A percentile compares a stretch with the other conserved stretches of the same genome.
Evolutionary conservation across 2,888 invertebrate genomes (phyloP).

Genomic region (Agapetus fuscipes): DNA sequence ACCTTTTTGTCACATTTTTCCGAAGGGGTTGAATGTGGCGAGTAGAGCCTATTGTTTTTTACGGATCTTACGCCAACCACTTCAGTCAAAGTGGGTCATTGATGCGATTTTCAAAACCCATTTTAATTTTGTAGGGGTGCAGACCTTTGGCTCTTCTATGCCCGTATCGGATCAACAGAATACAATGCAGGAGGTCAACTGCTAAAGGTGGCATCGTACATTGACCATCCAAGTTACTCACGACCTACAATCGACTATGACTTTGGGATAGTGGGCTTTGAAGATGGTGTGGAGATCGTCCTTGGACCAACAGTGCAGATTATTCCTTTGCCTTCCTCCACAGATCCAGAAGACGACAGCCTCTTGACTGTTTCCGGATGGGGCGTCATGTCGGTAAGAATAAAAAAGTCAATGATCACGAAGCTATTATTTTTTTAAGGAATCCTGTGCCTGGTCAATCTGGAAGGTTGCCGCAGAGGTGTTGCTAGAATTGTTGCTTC

Average conservation of each 20-base stretch:
- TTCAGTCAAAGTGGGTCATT: too few species aligned
- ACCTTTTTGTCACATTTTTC: too few species aligned
- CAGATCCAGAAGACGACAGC: constrained; percentile 5
- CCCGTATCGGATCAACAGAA: constrained; percentile 26
- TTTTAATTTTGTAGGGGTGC: too few species aligned
- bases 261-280: constrained; percentile 24
- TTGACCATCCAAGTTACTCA: constrained; percentile 24
- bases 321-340: constrained; percentile 3
- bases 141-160: constrained; percentile 1
- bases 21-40: too few species aligned
- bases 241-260: constrained; percentile 26
- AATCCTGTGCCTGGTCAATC: not conserved
- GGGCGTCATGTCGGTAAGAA: constrained; percentile 9
- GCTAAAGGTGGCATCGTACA: constrained; percentile 21
- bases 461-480: too few species aligned
- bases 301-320: constrained; percentile 1
- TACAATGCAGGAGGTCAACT: constrained; percentile 25
- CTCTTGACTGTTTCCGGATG: constrained; percentile 8
- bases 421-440: not conserved
- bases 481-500: too few species aligned
- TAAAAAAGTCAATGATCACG: not conserved
- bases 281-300: not conserved
- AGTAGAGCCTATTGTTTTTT: too few species aligned
- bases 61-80: too few species aligned
- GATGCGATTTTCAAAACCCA: too few species aligned